phyloP scores from a whole-genome alignment of 2,113 vertebrate species.

The Anoplopoma fimbria region DNA sequence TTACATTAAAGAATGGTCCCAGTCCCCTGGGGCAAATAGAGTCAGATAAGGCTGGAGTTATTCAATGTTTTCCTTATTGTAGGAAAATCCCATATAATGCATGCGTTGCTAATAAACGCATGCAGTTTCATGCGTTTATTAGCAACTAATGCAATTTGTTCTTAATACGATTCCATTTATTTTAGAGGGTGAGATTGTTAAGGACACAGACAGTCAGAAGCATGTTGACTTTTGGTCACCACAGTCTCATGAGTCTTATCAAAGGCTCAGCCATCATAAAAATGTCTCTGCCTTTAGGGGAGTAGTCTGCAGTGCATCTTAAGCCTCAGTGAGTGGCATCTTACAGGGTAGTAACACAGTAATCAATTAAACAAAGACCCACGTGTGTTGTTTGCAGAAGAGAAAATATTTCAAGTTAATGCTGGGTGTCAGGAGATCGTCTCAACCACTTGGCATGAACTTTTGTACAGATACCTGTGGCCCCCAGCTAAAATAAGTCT shows the following conservation, averaged over 20 bases:
- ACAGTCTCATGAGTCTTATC: neutral
- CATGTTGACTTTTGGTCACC: neutral
- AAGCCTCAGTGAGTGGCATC: too few species aligned
- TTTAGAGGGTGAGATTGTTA: neutral
- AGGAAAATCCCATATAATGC: neutral
- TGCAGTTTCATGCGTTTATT: neutral
- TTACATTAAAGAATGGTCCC: too few species aligned
- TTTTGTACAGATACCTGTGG: too few species aligned
- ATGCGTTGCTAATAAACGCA: too few species aligned
- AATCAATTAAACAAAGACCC: neutral
- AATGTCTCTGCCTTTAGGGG: neutral
- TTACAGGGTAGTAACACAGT: neutral
- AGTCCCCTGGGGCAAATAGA: too few species aligned
- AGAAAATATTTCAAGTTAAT: neutral
- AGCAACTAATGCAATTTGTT: neutral
- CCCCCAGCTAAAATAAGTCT: too few species aligned
- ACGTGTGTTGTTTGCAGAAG: constrained; percentile 1
- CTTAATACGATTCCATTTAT: neutral
- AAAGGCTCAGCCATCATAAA: neutral
- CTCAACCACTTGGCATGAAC: neutral
- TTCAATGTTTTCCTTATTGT: neutral
- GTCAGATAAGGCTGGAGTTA: neutral
- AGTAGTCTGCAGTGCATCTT: too few species aligned
- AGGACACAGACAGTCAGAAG: neutral
- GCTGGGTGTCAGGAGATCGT: neutral